Conservation (phyloP, 2,888 invertebrate genomes). For the Caenorhabditis sulstoni region DNA sequence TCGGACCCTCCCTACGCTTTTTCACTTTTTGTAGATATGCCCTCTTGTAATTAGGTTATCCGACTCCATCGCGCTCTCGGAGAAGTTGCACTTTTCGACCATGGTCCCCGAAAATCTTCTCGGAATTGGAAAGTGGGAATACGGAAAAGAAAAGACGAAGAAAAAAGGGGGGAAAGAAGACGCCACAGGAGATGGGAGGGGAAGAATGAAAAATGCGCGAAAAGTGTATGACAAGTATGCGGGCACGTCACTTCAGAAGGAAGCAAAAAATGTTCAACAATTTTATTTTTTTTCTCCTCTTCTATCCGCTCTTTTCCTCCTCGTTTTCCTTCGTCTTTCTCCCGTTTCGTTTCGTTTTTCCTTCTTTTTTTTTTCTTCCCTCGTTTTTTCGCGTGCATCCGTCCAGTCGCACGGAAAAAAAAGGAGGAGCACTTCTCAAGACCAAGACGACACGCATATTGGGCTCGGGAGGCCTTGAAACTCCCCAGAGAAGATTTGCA, state of each 20-base stretch:
- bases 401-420: too few relatives aligned
- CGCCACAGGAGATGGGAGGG: neutral
- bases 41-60: too few relatives aligned
- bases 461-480: slow-evolving; percentile 24
- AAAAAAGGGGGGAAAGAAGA: slow-evolving; percentile 4
- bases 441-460: slow-evolving; percentile 52
- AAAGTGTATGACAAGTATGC: slow-evolving; percentile 55
- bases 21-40: neutral
- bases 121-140: neutral
- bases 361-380: too few relatives aligned
- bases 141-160: neutral
- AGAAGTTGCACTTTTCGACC: slow-evolving; percentile 31
- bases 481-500: slow-evolving; percentile 56
- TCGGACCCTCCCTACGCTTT: neutral
- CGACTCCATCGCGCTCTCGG: too few relatives aligned
- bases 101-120: too few relatives aligned
- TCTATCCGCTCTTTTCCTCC: slow-evolving; percentile 11
- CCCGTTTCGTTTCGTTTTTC: too few relatives aligned
- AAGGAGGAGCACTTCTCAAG: slow-evolving; percentile 15
- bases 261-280: slow-evolving; percentile 49
- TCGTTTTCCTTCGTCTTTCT: too few relatives aligned
- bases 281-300: slow-evolving; percentile 38
- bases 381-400: neutral
- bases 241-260: slow-evolving; percentile 39
- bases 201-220: slow-evolving; percentile 48